Evolutionary conservation across 2,113 vertebrate species (phyloP), one percentile per base, ranked within the genome.

Genomic region (Forbesichthys papilliferus): DNA sequence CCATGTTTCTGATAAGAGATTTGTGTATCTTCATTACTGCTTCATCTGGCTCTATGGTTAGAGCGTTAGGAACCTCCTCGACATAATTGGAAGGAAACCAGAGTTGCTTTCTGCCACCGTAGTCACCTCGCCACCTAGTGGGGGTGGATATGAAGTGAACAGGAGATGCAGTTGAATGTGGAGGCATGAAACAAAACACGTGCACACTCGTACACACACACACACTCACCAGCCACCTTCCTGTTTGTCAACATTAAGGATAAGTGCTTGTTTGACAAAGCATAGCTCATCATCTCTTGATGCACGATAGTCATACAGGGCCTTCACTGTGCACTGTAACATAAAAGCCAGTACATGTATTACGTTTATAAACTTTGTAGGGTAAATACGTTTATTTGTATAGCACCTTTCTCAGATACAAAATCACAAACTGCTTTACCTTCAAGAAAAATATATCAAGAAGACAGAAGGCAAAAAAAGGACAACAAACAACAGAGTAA

Each of bases 231-330:
- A 96, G 85, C 95, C 94, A 0, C 94, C 95, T 0, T 96, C 94
- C 84, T 96, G 94, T 67, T 95, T 95, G 78, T 95, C 94, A 1
- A 95, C 94, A 0, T 92, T 95, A 78, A 93, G 82, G 85, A 95
- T 93, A 63, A 96, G 93, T 53, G 95, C 94, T 77, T 96, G 95
- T 76, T 96, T 96, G 87, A 94, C 94, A 91, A 96, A 96, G 0
- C 93, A 95, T n/a, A 96, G 90, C 82, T 96, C 95, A 0, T 96
- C 94, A 53, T 96, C 95, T n/a, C 95, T 87, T 80, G 95, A 94
- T 0, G 95, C 94, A 75, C 93, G 91, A 79, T 96, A 96, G 86
- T 96, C 95, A 0, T 95, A 95, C 68, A 95, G 89, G 55, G 95
- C 95, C 89, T 95, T 96, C 82, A 95, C 94, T 0, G 92, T 94